Conservation (phyloP, 2,797 vertebrate species). For the Thaleichthys pacificus region DNA sequence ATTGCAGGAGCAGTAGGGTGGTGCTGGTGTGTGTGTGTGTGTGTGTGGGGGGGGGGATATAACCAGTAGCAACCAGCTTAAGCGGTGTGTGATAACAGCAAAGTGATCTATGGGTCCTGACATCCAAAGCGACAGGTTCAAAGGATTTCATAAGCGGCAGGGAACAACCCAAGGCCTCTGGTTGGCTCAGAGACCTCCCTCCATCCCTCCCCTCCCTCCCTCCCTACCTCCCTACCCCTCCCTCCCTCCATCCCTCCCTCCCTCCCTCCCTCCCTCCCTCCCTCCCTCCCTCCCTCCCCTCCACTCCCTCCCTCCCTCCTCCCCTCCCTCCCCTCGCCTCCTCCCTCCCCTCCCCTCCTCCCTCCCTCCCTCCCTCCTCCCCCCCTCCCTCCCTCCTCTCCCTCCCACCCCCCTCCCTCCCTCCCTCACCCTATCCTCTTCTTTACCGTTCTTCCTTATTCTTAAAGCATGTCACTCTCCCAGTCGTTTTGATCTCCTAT, state of each 20-base stretch:
- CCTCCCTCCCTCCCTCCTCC: background rate
- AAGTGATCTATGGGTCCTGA: slow-evolving; percentile 58
- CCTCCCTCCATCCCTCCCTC: background rate
- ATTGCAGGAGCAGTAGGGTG: background rate
- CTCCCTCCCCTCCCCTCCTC: background rate
- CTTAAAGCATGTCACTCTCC: too few species aligned
- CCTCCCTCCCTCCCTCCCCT: background rate
- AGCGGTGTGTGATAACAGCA: slow-evolving; percentile 49
- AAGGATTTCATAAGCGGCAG: slow-evolving; percentile 48
- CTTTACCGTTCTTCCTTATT: background rate
- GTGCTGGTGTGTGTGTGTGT: slow-evolving; percentile 10
- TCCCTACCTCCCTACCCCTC: background rate
- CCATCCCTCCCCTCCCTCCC: background rate
- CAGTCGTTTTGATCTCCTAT: too few species aligned
- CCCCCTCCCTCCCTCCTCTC: background rate
- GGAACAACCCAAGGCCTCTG: slow-evolving; percentile 31
- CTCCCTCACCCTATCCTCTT: background rate
- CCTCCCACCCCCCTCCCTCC: background rate
- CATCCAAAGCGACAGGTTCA: slow-evolving; percentile 52
- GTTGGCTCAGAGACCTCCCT: background rate
- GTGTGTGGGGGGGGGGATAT: background rate
- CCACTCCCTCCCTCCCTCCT: background rate
- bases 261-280: too few species aligned
- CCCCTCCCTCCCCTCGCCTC: background rate
- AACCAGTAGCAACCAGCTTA: slow-evolving; percentile 39